These are phyloP conservation scores for Cataglyphis cursor DNA, from an alignment of 2,888 invertebrate genomes.

Conservation along the genomic window DNA sequence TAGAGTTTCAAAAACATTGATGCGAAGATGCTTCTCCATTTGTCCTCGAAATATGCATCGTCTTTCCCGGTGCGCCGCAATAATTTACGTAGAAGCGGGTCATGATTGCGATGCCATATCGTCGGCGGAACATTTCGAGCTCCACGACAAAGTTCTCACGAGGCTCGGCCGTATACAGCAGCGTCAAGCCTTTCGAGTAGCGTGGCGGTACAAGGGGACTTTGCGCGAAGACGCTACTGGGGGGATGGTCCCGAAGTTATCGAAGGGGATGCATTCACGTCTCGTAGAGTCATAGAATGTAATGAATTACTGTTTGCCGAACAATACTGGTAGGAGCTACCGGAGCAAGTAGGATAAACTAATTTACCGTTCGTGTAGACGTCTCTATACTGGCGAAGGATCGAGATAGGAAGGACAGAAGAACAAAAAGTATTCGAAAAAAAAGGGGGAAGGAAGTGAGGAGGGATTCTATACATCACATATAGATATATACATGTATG, in stretches of 20 bases:
- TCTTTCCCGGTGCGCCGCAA: conserved; percentile 60
- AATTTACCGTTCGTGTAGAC: conserved; percentile 77
- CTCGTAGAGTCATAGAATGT: conserved; percentile 79
- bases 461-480: conserved; percentile 4
- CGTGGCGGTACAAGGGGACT: conserved; percentile 50
- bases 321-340: conserved; percentile 77
- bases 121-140: conserved; percentile 74
- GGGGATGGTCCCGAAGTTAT: conserved; percentile 66
- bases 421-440: conserved; percentile 34
- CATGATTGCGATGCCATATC: conserved; percentile 75
- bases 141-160: conserved; percentile 72
- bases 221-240: conserved; percentile 64
- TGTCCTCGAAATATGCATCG: conserved; percentile 48
- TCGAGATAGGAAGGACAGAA: conserved; percentile 1
- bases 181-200: conserved; percentile 55
- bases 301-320: conserved; percentile 83
- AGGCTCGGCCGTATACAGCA: conserved; percentile 56
- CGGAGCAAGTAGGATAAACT: conserved; percentile 74
- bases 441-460: conserved; percentile 10
- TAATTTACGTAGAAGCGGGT: conserved; percentile 74
- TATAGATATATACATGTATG: not conserved
- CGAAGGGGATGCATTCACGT: conserved; percentile 75
- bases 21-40: conserved; percentile 52
- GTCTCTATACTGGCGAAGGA: conserved; percentile 50
- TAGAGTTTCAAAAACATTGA: conserved; percentile 61